These are phyloP conservation scores for Lamprotornis superbus DNA, from an alignment of 2,113 vertebrate genomes.

Conservation along the genomic window DNA sequence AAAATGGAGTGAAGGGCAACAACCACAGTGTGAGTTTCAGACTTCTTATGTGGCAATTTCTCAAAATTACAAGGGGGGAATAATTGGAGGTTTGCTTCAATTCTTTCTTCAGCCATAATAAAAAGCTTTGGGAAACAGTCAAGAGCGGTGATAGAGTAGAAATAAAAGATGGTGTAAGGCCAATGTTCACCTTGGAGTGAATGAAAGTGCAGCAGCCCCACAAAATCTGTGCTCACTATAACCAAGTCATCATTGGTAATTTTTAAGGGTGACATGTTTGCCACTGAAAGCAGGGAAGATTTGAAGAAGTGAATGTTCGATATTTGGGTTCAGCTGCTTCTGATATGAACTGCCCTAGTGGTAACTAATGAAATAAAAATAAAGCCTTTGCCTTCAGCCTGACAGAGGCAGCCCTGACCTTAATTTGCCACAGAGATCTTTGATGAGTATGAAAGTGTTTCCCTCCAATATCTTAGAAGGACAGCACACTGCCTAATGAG, in stretches of 20 bases:
- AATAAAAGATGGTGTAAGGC: not conserved
- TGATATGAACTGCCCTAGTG: slow-evolving; percentile 6
- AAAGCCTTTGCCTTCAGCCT: not conserved
- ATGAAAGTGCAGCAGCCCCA: not conserved
- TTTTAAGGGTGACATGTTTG: not conserved
- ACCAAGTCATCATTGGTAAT: not conserved
- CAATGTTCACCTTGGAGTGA: not conserved
- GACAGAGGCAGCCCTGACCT: slow-evolving; percentile 45
- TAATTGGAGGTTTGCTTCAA: not conserved
- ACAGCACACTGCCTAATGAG: slow-evolving; percentile 62
- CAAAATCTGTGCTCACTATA: not conserved
- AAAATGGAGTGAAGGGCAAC: not conserved
- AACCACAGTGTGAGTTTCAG: not conserved
- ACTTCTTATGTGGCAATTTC: not conserved
- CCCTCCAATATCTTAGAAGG: slow-evolving; percentile 51
- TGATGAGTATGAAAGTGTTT: slow-evolving; percentile 53
- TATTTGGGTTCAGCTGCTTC: not conserved
- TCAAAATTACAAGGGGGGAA: not conserved
- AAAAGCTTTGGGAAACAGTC: not conserved
- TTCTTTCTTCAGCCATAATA: not conserved
- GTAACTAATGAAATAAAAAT: slow-evolving; percentile 6
- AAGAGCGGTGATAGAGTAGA: not conserved
- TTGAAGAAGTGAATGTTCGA: not conserved
- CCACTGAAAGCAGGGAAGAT: not conserved
- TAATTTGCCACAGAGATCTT: slow-evolving; percentile 47